Base-by-base conservation (phyloP, 2,113 vertebrate genomes). In the Nycticryphes semicollaris region DNA sequence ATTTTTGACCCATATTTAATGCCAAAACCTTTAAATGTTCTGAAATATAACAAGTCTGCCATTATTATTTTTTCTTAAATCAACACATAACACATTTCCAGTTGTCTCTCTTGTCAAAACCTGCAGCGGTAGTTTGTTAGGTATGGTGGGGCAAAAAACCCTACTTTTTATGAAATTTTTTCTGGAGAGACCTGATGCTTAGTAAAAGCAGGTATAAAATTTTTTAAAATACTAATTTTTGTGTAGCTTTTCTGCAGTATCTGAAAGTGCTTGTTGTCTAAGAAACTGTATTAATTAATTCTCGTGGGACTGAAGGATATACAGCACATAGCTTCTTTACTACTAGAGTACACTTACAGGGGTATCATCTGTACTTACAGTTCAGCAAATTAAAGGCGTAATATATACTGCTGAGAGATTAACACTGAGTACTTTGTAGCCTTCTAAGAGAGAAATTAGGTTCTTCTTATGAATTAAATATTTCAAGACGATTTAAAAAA, bases 1-100 rank as follows among this genome's bases (percentile, higher is more conserved):
- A 92, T 97, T 97, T 93, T 97, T 97, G 96, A 97, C 94, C 89
- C 73, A 70, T 97, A 97, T 97, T 98, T 97, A 97, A 94, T 94
- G 94, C 66, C 90, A 78, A 88, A 92, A 94, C 48, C 68, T 94
- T 37, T 94, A 93, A 96, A 59, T 96, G 37, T 80, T 97, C 27
- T 91, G 69, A 97, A 95, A 94, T 93, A n/a, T 45, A 90, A 27
- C 96, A 86, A 90, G 14, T 93, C 68, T 94, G 72, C 41, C 45
- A 35, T 56, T 89, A 57, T 48, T 97, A 77, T 92, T 97, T 93
- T 87, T 73, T 60, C 75, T 72, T 50, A 84, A 76, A 53, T 66
- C 72, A 66, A 37, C 21, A 48, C 33, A 31, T 39, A 47, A 57
- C 31, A 64, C 28, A 73, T 64, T 83, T 85, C 17, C 35, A 68